A percentile compares a stretch with the other conserved stretches of the same genome.
These are phyloP conservation scores for Athripsodes cinereus DNA, from an alignment of 2,888 invertebrate species.

Conservation along the genomic window DNA sequence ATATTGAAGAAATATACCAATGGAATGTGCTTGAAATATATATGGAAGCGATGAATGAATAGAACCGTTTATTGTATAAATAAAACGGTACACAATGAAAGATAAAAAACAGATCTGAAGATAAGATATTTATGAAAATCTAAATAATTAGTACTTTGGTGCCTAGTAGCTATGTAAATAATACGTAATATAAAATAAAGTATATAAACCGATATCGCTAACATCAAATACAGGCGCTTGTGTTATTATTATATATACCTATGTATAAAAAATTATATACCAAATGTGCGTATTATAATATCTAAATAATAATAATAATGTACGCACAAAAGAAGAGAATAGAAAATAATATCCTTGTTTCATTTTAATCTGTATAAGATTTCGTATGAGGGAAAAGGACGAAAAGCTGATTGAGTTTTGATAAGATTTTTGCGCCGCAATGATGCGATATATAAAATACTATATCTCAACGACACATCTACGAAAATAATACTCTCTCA, in stretches of 20 bases:
- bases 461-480: neutral
- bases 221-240: too few relatives aligned
- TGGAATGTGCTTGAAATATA: too few relatives aligned
- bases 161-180: too few relatives aligned
- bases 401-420: slow-evolving; percentile 11
- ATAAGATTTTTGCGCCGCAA: slow-evolving; percentile 20
- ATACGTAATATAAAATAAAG: too few relatives aligned
- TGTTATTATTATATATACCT: too few relatives aligned
- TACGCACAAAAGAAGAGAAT: slow-evolving; percentile 10
- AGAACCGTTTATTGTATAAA: neutral
- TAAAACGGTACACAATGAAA: slow-evolving; percentile 13
- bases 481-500: slow-evolving; percentile 7
- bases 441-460: neutral
- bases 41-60: slow-evolving; percentile 10
- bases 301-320: too few relatives aligned
- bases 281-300: too few relatives aligned
- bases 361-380: neutral
- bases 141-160: too few relatives aligned
- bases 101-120: slow-evolving; percentile 17
- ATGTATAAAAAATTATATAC: too few relatives aligned
- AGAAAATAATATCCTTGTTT: slow-evolving; percentile 9
- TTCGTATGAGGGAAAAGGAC: slow-evolving; percentile 15
- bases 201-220: too few relatives aligned
- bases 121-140: too few relatives aligned
- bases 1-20: too few relatives aligned